Base-by-base conservation (phyloP, 2,113 vertebrate genomes). In the Rhinolophus sinicus region DNA sequence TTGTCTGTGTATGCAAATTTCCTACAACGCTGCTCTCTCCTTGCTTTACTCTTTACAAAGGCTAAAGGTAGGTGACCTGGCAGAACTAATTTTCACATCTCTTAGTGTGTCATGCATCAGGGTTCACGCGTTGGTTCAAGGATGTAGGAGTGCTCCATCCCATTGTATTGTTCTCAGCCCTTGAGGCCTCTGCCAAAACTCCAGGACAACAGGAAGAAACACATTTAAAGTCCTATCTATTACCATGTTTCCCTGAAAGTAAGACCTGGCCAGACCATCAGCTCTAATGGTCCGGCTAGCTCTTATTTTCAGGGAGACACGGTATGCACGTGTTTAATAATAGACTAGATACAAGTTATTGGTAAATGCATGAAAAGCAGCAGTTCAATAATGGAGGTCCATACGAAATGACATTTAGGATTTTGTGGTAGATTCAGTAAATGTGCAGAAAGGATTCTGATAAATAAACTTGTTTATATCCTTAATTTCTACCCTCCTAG, bases 401-500 rank as follows among this genome's bases (percentile, higher is more conserved):
- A 30, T 56, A 47, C 54, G 38, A 96, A 92, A 76, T 30, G 52
- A 70, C 21, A 88, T 62, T 75, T 72, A 80, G 40, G 19, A 69
- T 81, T 81, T 44, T 93, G 58, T 86, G 72, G 18, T 91, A 76
- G 28, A 6, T 84, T 91, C 93, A 97, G 40, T 65, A 85, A 94
- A 94, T 91, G 52, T 40, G 11, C 6, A 92, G 28, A 62, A 67
- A 16, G 15, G 11, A 85, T 72, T 85, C 33, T 86, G 75, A 65
- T 65, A 88, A 70, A 73, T 35, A 65, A 85, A 6, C 13, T 69
- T 94, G 87, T 83, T 94, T 94, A 89, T 88, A n/a, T 90, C 44
- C 94, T 97, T 95, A 83, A 90, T 97, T 97, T 92, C 88, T 16
- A 80, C 1, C 19, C 13, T 72, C 26, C 40, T 69, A 7, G 40